phyloP scores from a whole-genome alignment of 1,140 invertebrate genomes.

The Pseudachorutes palmiensis region DNA sequence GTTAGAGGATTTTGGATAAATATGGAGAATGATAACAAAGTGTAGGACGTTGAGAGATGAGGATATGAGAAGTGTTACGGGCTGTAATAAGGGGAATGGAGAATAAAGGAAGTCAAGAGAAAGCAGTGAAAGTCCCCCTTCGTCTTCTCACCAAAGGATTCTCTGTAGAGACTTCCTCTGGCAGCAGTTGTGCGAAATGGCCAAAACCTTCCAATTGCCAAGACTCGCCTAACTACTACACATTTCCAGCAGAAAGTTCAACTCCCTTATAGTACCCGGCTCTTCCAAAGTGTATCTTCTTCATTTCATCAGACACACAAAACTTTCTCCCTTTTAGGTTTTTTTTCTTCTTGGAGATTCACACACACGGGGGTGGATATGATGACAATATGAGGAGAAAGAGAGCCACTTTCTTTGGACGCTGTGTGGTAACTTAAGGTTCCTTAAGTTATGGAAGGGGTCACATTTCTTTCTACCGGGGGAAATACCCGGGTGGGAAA shows the following conservation, averaged over 20 bases:
- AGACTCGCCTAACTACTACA: conserved; percentile 17
- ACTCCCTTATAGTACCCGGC: background rate
- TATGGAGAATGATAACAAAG: background rate
- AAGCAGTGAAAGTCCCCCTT: background rate
- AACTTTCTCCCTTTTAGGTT: conserved; percentile 8
- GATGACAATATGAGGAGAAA: conserved; percentile 2
- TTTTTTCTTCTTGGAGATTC: background rate
- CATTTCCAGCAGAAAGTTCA: conserved; percentile 34
- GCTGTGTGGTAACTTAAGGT: background rate
- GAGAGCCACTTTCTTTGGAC: too few relatives aligned
- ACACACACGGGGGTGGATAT: background rate
- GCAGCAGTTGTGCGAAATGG: conserved; percentile 37
- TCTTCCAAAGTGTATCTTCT: conserved; percentile 15
- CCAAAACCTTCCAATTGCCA: conserved; percentile 35
- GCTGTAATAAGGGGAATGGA: conserved; percentile 10
- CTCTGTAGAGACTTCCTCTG: conserved; percentile 16
- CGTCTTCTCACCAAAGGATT: too few relatives aligned
- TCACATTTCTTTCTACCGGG: conserved; percentile 30
- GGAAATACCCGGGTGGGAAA: conserved; percentile 36
- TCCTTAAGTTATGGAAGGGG: conserved; percentile 27
- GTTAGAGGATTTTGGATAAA: background rate
- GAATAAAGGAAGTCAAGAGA: conserved; percentile 20
- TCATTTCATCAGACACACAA: conserved; percentile 16
- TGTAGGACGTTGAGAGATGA: background rate
- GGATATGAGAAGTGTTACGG: background rate